Percentiles rank a stretch among this genome's conserved stretches.
phyloP scores from a whole-genome alignment of 2,797 vertebrate species.

The Aplochiton taeniatus region DNA sequence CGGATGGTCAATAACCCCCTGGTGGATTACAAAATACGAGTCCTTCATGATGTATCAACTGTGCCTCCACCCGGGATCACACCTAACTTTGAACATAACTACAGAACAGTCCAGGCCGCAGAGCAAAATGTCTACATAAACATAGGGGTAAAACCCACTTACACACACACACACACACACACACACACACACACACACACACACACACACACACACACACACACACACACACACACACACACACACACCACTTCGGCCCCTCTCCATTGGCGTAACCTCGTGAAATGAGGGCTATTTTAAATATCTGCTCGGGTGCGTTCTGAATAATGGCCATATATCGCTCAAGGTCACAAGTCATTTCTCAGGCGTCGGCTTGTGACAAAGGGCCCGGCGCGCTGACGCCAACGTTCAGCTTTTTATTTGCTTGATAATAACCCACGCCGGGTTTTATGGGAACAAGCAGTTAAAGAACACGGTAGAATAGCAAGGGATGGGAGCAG shows the following conservation, averaged over 20 bases:
- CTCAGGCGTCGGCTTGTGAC: conserved; percentile 75
- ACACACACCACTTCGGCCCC: conserved; percentile 29
- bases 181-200: too few species aligned
- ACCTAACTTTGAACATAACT: conserved; percentile 9
- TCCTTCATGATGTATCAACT: conserved; percentile 12
- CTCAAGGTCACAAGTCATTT: conserved; percentile 82
- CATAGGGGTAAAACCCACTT: too few species aligned
- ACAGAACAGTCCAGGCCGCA: background rate
- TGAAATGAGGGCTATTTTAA: conserved; percentile 82
- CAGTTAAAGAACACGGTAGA: conserved; percentile 62
- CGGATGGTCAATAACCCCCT: too few species aligned
- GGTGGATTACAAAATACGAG: conserved; percentile 10
- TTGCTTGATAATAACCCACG: conserved; percentile 69
- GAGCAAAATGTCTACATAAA: too few species aligned
- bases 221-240: conserved; percentile 17
- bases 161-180: too few species aligned
- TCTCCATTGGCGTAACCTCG: conserved; percentile 36
- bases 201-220: conserved; percentile 10
- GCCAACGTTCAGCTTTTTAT: conserved; percentile 71
- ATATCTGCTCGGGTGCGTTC: conserved; percentile 75
- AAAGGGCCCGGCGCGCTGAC: conserved; percentile 61
- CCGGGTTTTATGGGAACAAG: conserved; percentile 61
- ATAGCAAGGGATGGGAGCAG: conserved; percentile 42
- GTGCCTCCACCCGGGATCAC: background rate
- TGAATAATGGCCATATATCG: conserved; percentile 78